Evolutionary conservation across 2,888 invertebrate species (phyloP), one percentile per base, ranked within the genome.

Genomic region (Yponomeuta plumbellus): DNA sequence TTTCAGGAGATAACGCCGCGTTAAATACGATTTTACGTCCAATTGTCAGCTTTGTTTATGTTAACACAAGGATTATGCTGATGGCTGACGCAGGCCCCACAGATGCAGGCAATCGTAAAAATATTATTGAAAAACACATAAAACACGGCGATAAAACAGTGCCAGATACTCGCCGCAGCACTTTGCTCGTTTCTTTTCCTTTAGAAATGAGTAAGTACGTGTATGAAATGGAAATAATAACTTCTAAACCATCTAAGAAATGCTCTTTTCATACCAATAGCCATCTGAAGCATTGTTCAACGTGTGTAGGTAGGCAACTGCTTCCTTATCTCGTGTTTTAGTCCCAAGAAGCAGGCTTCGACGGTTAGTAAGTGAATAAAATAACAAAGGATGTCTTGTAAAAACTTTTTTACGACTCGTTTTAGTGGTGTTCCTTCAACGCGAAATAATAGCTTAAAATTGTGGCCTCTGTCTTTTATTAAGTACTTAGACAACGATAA

Each of bases 401-500:
- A 78, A 85, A 80, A 80, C 74, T 73, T 77, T 84, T 81, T 83
- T 80, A 83, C 76, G 78, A 80, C 73, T 76, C 75, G 75, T 79
- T 80, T 78, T 77, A 65, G 77, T 76, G 78, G 78, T 80, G 79
- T 79, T 80, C 78, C 71, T 77, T 62, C 20, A 76, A 76, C 74
- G 78, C 78, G 75, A 76, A 81, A 83, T 84, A 84, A 84, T 82
- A 78, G 80, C 80, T 82, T 83, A 77, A 85, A 84, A 79, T 84
- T 81, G 76, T 84, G 83, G 81, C 79, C 77, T 77, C 77, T 75
- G 73, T 77, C 83, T 84, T 85, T 85, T 85, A 85, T 84, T 80
- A 81, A 84, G 81, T 78, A 63, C 64, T 56, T 64, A 81, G 81
- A 79, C 80, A 75, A 76, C 79, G 86, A 88, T 88, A 86, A 86